A percentile compares a stretch with the other conserved stretches of the same genome.
Evolutionary conservation across 92 coral and sea anemone genomes (phyloP).

Genomic region (Palythoa caribaeorum): DNA sequence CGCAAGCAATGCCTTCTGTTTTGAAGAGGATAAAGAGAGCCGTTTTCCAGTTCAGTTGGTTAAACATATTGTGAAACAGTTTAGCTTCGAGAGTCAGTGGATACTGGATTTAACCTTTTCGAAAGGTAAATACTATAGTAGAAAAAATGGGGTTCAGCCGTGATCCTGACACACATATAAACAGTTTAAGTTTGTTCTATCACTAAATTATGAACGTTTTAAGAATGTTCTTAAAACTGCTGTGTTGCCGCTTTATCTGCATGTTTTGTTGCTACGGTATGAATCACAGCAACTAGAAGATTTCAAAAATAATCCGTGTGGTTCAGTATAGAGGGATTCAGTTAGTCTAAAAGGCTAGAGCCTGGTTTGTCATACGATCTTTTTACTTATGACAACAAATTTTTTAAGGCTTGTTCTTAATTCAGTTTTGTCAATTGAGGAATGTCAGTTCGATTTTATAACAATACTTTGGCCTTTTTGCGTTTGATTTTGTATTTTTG

Average conservation of each 20-base stretch:
- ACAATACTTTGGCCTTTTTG: not conserved
- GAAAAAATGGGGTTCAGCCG: not conserved
- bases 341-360: too few relatives aligned
- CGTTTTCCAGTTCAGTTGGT: not conserved
- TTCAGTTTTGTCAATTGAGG: not conserved
- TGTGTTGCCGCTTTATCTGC: not conserved
- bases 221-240: not conserved
- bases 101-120: slow-evolving; percentile 47
- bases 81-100: slow-evolving; percentile 57
- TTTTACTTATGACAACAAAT: too few relatives aligned
- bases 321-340: too few relatives aligned
- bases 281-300: too few relatives aligned
- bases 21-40: not conserved
- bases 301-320: too few relatives aligned
- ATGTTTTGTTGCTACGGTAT: not conserved
- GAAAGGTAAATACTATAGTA: slow-evolving; percentile 37
- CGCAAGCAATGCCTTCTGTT: slow-evolving; percentile 46
- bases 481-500: too few relatives aligned
- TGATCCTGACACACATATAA: too few relatives aligned
- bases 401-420: too few relatives aligned
- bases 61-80: slow-evolving; percentile 6
- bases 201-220: not conserved
- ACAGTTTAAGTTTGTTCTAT: too few relatives aligned
- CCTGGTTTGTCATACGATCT: too few relatives aligned
- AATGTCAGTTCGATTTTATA: not conserved